Conservation (phyloP, 2,888 invertebrate genomes). For the Liopterus haemorrhoidalis region DNA sequence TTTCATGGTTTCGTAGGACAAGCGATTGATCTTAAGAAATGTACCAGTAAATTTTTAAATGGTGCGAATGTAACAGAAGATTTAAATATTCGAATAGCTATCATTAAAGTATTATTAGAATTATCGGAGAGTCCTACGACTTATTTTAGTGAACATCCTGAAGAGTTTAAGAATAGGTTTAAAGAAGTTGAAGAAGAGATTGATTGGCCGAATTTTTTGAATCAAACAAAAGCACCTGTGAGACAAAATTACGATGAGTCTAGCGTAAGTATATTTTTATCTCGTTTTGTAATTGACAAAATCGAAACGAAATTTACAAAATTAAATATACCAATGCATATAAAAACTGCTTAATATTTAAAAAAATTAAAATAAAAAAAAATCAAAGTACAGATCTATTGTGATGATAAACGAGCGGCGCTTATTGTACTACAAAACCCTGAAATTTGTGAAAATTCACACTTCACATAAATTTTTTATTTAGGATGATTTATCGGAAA, state of each 20-base stretch:
- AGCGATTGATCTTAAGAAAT: conserved; percentile 35
- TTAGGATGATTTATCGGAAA: too few relatives aligned
- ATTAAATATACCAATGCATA: too few relatives aligned
- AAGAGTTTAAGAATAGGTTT: conserved; percentile 33
- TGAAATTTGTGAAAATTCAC: too few relatives aligned
- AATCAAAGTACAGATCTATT: too few relatives aligned
- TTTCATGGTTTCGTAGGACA: conserved; percentile 42
- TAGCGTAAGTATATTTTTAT: conserved; percentile 37
- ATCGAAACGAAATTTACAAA: too few relatives aligned
- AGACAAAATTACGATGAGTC: conserved; percentile 38
- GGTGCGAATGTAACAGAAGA: conserved; percentile 34
- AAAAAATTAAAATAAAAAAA: too few relatives aligned
- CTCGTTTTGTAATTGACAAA: too few relatives aligned
- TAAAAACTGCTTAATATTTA: too few relatives aligned
- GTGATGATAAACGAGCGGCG: too few relatives aligned
- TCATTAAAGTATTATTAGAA: conserved; percentile 40
- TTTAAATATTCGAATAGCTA: conserved; percentile 34
- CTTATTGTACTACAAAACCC: too few relatives aligned
- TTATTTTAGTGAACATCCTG: conserved; percentile 37
- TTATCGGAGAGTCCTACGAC: conserved; percentile 41
- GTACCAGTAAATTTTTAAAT: conserved; percentile 37
- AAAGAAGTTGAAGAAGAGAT: conserved; percentile 43
- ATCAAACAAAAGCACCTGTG: conserved; percentile 45
- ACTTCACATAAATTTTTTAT: too few relatives aligned
- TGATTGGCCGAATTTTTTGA: conserved; percentile 49